Evolutionary conservation across 53 echinoderm and acorn worm genomes (phyloP).

Genomic region (Zoroaster sp.): DNA sequence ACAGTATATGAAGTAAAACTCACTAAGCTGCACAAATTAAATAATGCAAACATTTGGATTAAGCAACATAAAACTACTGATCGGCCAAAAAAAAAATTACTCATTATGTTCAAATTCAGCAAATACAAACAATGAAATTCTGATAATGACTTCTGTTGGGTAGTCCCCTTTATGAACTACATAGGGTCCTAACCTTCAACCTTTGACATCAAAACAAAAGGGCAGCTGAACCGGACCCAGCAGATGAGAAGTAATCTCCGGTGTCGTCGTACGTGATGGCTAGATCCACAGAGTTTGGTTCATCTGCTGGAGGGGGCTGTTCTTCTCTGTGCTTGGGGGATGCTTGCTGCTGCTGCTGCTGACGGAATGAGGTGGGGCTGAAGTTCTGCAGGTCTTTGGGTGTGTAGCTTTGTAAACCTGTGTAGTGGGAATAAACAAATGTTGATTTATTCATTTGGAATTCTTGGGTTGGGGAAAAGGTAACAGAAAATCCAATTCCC

Average conservation of each 20-base stretch:
- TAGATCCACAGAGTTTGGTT: slow-evolving; percentile 39
- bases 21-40: no score
- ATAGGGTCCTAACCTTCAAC: not conserved
- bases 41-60: no score
- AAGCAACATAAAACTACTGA: no score
- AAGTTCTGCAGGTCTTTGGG: slow-evolving; percentile 64
- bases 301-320: slow-evolving; percentile 28
- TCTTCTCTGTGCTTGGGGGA: slow-evolving; percentile 22
- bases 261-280: slow-evolving; percentile 36
- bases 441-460: no score
- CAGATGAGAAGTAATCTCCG: slow-evolving; percentile 67
- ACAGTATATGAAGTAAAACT: no score
- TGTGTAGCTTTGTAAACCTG: slow-evolving; percentile 67
- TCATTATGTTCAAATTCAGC: no score
- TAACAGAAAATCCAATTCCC: no score
- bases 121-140: no score
- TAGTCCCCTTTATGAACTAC: no score
- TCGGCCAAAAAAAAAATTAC: no score
- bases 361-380: slow-evolving; percentile 29
- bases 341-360: slow-evolving; percentile 50
- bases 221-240: slow-evolving; percentile 66
- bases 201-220: slow-evolving; percentile 66
- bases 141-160: no score
- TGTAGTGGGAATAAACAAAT: not conserved
- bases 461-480: no score